Percentiles rank a stretch among this genome's conserved stretches.
Evolutionary conservation across 1,140 invertebrate genomes (phyloP).

Genomic region (Orchesella cincta): DNA sequence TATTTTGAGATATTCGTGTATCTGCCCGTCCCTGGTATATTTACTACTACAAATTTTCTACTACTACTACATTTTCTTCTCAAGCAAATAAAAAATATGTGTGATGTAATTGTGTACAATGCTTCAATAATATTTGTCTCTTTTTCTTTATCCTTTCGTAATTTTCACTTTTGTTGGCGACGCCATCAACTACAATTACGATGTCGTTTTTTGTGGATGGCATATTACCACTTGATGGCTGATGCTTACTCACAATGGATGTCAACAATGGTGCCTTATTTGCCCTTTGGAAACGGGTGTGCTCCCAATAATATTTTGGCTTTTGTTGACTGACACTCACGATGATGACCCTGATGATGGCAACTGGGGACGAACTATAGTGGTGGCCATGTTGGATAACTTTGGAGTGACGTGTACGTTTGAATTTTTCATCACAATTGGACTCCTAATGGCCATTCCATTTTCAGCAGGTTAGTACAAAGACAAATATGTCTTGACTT

Average conservation of each 20-base stretch:
- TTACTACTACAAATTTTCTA: no score
- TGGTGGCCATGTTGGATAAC: slow-evolving; percentile 85
- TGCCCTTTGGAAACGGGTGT: slow-evolving; percentile 6
- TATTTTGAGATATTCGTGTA: no score
- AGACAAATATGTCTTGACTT: no score
- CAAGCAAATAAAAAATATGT: no score
- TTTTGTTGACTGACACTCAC: no score
- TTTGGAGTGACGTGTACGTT: slow-evolving; percentile 84
- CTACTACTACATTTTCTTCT: no score
- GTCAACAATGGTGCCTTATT: slow-evolving; percentile 18
- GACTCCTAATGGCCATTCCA: slow-evolving; percentile 85
- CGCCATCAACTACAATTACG: background rate
- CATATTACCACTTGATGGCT: background rate
- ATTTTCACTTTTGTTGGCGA: background rate
- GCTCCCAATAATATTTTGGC: no score
- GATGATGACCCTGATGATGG: no score
- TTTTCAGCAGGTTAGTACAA: slow-evolving; percentile 78
- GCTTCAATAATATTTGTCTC: no score
- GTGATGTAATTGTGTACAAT: no score
- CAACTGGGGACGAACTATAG: slow-evolving; percentile 58
- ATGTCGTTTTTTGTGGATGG: background rate
- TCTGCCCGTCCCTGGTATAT: no score
- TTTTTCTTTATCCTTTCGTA: no score
- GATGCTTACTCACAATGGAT: background rate
- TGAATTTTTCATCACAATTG: slow-evolving; percentile 88